Base-by-base conservation (phyloP, 2,888 invertebrate species). In the Tetramorium bicarinatum region DNA sequence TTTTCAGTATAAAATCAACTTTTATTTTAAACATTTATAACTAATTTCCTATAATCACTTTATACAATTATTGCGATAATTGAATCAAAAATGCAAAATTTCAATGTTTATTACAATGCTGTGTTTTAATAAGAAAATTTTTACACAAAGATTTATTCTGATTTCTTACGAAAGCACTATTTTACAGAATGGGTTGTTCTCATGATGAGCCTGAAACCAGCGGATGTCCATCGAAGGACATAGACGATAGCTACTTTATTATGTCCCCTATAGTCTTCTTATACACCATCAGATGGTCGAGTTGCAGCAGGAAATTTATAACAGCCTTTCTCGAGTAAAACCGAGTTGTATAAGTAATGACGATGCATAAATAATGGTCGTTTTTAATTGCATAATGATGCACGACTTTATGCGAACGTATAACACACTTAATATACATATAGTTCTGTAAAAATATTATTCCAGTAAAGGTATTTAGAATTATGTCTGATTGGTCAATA, bases 231-330 rank as follows among this genome's bases (percentile, higher is more conserved):
- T 96, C 95, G 44, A 94, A 95, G 84, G 95, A 95, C 25, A 94
- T 94, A 54, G 95, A 96, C 67, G 95, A 95, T 1, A 95, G 95
- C 49, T 96, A 95, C 91, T 96, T 95, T 95, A 97, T 98, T 83
- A 98, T 98, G 98, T 97, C 98, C 2, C 98, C 98, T 0, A 97
- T 97, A 88, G 97, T 98, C 91, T 97, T 97, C 89, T 97, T 97
- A 0, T 97, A 97, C 92, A 97, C 97, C 1, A 96, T 97, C 34
- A 96, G 97, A 92, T 98, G 98, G 98, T 98, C 98, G 15, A 96
- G 97, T 82, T 98, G 98, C 95, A 98, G 98, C 95, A 96, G 97
- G 88, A 96, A 97, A 76, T 97, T 97, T 93, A 97, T 98, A 91
- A 98, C 98, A 77, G 97, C 97, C 93, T 98, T 98, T 94, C 96